Percentiles rank a stretch among this genome's conserved stretches.
Evolutionary conservation across 2,113 vertebrate genomes (phyloP).

Genomic region (Steatornis caripensis): DNA sequence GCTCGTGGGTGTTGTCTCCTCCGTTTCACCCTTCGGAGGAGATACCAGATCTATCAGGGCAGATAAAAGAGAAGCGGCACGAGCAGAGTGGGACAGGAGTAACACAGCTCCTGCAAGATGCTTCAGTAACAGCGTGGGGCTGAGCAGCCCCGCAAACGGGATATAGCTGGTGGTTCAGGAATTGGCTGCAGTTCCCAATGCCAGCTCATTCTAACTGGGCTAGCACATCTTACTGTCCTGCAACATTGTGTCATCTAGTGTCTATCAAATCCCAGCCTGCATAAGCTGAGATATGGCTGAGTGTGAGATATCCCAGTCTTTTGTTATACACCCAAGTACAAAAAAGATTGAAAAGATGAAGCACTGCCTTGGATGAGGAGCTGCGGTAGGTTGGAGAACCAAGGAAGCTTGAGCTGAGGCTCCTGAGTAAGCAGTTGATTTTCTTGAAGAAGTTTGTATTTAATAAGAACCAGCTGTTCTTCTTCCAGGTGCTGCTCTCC

Average conservation of each 20-base stretch:
- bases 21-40: background rate
- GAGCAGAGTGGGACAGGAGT: background rate
- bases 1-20: background rate
- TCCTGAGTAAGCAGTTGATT: background rate
- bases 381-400: background rate
- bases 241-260: background rate
- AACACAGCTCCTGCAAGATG: background rate
- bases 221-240: background rate
- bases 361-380: background rate
- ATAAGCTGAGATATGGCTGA: background rate
- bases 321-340: background rate
- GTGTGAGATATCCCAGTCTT: background rate
- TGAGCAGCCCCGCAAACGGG: background rate
- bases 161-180: background rate
- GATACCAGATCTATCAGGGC: background rate
- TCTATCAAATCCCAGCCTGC: background rate
- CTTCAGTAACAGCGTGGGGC: background rate
- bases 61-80: background rate
- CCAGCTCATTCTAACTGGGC: background rate
- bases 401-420: background rate
- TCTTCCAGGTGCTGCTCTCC: background rate
- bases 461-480: background rate
- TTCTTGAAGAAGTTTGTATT: background rate
- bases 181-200: background rate
- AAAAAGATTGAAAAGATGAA: background rate